Base-by-base conservation (phyloP, 2,113 vertebrate genomes). In the Campylorhamphus procurvoides region DNA sequence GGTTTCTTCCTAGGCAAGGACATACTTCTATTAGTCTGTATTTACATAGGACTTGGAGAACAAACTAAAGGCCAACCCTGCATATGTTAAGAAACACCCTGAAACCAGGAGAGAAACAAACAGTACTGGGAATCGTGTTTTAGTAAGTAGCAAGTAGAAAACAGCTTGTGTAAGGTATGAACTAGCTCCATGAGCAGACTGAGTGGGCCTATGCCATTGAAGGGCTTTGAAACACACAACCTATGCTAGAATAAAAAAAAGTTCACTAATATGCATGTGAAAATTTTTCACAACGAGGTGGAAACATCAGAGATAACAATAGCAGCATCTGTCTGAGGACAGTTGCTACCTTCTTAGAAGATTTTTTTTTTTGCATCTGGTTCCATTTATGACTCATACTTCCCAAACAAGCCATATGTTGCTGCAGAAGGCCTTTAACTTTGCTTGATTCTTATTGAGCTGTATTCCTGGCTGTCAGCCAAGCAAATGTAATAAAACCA, bases 381-480 rank as follows among this genome's bases (percentile, higher is more conserved):
- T 97, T 98, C 91, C 81, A 93, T 93, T 97, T 97, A 98, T 98
- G 97, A 98, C 82, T 98, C 98, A 97, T 94, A 94, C 89, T 97
- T 98, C 97, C 97, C 93, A 97, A 95, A 93, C 77, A 96, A 98
- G 90, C 92, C 94, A 96, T 97, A 97, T 98, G 97, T 94, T 97
- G 74, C 91, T 94, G 78, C 85, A 97, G 87, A 97, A 97, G 89
- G 94, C 89, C 94, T 89, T 97, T 93, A 97, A 87, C 94, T 97
- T 91, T 94, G 87, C 92, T 88, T 91, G 91, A 90, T 97, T 97
- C 10, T 35, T 89, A 97, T 89, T 89, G 93, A 97, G 96, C 87
- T 87, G 89, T 92, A 95, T 96, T 87, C 71, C 95, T 93, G 94
- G 94, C 91, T 68, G 75, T 39, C 73, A 94, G 94, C 96, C 97